Evolutionary conservation across 2,888 invertebrate species (phyloP).

Genomic region (Harpalus rufipes): DNA sequence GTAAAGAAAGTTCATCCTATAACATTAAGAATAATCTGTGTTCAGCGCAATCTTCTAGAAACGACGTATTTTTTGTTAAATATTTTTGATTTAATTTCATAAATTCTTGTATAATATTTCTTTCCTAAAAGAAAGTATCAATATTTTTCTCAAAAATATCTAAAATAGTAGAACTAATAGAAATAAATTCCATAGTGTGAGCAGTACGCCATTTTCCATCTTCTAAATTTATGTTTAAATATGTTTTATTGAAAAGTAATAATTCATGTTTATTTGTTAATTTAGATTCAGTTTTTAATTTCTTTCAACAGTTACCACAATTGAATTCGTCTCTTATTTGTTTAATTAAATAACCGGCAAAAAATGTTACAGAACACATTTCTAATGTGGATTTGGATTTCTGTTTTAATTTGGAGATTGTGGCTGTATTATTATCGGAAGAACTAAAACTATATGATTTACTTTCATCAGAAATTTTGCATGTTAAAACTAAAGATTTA

Average conservation of each 20-base stretch:
- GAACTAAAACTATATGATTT: slow-evolving; percentile 10
- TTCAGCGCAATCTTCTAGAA: too few species aligned
- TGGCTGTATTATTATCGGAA: not conserved
- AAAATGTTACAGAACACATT: slow-evolving; percentile 69
- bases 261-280: slow-evolving; percentile 68
- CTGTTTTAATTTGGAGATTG: not conserved
- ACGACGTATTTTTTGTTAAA: too few species aligned
- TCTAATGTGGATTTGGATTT: slow-evolving; percentile 58
- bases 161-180: not conserved
- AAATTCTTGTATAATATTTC: too few species aligned
- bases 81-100: too few species aligned
- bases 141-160: slow-evolving; percentile 14
- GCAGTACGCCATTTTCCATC: slow-evolving; percentile 7
- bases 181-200: not conserved
- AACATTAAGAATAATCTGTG: too few species aligned
- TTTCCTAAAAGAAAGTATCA: too few species aligned
- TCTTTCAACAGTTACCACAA: slow-evolving; percentile 65
- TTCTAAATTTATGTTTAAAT: slow-evolving; percentile 59
- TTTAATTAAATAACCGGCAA: slow-evolving; percentile 69
- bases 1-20: too few species aligned
- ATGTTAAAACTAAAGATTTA: slow-evolving; percentile 22
- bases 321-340: slow-evolving; percentile 67
- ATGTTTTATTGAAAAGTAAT: slow-evolving; percentile 68
- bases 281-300: slow-evolving; percentile 45
- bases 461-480: slow-evolving; percentile 6